These are phyloP conservation scores for Diabrotica undecimpunctata DNA, from an alignment of 1,140 invertebrate genomes.

Conservation along the genomic window DNA sequence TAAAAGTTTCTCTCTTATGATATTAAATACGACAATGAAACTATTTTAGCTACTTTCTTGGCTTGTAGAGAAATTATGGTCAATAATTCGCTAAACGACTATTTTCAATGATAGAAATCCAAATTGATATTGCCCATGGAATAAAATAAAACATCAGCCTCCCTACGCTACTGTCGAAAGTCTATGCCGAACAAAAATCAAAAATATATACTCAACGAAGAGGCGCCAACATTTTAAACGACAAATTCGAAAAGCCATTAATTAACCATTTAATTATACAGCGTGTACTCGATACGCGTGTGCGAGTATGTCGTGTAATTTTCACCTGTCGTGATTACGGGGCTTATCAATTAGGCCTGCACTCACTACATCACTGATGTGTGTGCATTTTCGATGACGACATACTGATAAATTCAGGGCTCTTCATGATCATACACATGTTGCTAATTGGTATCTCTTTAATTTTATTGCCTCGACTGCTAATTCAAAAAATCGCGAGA, in stretches of 20 bases:
- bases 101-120: no score
- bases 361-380: conserved; percentile 1
- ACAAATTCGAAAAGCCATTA: conserved; percentile 37
- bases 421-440: neutral
- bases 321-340: conserved; percentile 29
- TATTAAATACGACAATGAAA: no score
- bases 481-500: neutral
- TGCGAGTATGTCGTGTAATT: conserved; percentile 28
- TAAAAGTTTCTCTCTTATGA: no score
- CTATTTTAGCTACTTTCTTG: no score
- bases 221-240: conserved; percentile 32
- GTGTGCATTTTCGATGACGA: conserved; percentile 2
- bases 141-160: no score
- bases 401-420: neutral
- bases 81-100: no score
- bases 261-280: conserved; percentile 39
- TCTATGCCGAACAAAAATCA: no score
- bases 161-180: no score
- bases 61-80: no score
- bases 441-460: conserved; percentile 1
- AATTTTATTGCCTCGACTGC: neutral
- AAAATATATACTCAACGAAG: neutral
- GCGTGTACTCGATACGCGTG: conserved; percentile 24
- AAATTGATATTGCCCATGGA: no score
- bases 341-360: conserved; percentile 11